phyloP scores from a whole-genome alignment of 2,888 invertebrate species.

The Dasysyrphus tricinctus region DNA sequence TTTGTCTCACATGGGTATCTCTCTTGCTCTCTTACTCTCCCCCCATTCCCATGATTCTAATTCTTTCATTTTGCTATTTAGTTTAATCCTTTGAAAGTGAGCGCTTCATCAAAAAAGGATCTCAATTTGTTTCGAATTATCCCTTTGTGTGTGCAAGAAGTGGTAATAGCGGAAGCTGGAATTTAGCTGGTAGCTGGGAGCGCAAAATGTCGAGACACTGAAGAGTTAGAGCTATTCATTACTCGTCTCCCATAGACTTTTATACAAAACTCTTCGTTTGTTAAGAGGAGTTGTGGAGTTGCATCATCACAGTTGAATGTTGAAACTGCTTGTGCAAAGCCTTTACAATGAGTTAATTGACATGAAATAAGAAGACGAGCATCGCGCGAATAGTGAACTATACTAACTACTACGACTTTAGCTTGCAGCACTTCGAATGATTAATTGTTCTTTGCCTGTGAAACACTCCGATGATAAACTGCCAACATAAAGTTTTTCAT shows the following conservation, averaged over 20 bases:
- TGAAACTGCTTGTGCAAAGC: constrained; percentile 27
- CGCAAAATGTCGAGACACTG: constrained; percentile 33
- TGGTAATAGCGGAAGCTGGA: constrained; percentile 50
- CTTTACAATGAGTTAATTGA: constrained; percentile 69
- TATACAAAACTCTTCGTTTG: constrained; percentile 8
- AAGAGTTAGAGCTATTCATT: constrained; percentile 44
- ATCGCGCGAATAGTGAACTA: constrained; percentile 25
- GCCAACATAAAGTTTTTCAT: constrained; percentile 70
- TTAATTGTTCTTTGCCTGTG: constrained; percentile 67
- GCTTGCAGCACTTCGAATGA: constrained; percentile 50
- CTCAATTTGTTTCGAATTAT: constrained; percentile 73
- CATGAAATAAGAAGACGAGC: constrained; percentile 65
- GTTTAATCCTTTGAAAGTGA: constrained; percentile 63
- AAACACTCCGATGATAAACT: constrained; percentile 70
- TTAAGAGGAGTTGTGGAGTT: neutral
- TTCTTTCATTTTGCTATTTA: constrained; percentile 11
- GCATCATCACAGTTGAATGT: constrained; percentile 5
- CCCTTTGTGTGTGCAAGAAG: constrained; percentile 54
- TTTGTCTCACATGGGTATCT: neutral
- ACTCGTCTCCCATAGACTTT: neutral
- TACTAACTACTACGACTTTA: constrained; percentile 9
- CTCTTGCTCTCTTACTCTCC: neutral
- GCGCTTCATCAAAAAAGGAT: constrained; percentile 65
- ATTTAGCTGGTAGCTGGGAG: constrained; percentile 44
- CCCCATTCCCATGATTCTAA: too few relatives aligned